Evolutionary conservation across 37 sponge, comb jelly and placozoan species (phyloP).

Genomic region (Cliona cf. orientalis): DNA sequence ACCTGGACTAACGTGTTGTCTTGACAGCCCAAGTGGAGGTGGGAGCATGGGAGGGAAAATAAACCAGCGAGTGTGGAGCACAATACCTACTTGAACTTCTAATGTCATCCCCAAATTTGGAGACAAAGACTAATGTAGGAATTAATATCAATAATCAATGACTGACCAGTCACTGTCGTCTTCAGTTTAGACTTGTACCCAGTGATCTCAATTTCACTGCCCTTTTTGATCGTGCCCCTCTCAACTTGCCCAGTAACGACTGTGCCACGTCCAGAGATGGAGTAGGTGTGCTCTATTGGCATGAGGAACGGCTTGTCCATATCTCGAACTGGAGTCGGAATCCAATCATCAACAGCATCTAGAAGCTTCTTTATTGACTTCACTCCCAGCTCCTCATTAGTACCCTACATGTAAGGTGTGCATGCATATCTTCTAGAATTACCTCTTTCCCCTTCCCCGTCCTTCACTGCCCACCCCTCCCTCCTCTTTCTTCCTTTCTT

Average conservation of each 20-base stretch:
- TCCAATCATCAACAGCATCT: conserved; percentile 70
- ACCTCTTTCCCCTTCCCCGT: too few relatives aligned
- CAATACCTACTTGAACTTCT: too few relatives aligned
- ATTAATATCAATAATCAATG: too few relatives aligned
- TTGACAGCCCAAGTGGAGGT: too few relatives aligned
- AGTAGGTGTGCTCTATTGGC: conserved; percentile 74
- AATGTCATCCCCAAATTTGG: too few relatives aligned
- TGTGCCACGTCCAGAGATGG: conserved; percentile 83
- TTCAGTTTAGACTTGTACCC: conserved; percentile 63
- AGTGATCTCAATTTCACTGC: conserved; percentile 67
- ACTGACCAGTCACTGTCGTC: conserved; percentile 72
- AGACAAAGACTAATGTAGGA: too few relatives aligned
- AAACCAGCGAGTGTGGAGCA: too few relatives aligned
- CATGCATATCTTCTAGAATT: too few relatives aligned
- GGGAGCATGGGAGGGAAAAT: too few relatives aligned
- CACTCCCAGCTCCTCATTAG: conserved; percentile 46
- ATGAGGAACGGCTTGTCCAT: conserved; percentile 80
- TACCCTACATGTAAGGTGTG: conserved; percentile 54
- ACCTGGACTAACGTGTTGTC: too few relatives aligned
- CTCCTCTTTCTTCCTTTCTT: too few relatives aligned
- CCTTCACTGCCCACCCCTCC: too few relatives aligned
- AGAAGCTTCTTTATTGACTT: conserved; percentile 61
- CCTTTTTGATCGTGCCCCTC: conserved; percentile 74
- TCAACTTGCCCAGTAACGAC: conserved; percentile 87
- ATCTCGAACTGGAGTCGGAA: conserved; percentile 75